Base-by-base conservation (phyloP, 1,140 invertebrate species). In the Trachymyrmex septentrionalis region DNA sequence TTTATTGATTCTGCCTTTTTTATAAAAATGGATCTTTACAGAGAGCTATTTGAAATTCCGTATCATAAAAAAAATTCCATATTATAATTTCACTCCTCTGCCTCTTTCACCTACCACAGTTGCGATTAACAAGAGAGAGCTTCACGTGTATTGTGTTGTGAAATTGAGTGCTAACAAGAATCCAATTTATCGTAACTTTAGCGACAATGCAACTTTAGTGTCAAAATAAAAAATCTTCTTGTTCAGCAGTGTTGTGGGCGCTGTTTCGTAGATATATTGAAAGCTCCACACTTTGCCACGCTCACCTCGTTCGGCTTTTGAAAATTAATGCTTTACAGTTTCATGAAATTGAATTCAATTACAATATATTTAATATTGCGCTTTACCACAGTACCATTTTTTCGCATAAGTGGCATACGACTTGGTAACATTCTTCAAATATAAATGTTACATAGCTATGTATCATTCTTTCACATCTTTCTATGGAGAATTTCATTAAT, bases 101-200 rank as follows among this genome's bases (percentile, higher is more conserved):
- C 9, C 9, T 12, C 21, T 34, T 44, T 34, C 12, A 4, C 24
- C 48, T 14, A n/a, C 2, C 24, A 57, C n/a, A 24, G 5, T 24
- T 55, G 3, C 55, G 27, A 84, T 75, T 84, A 63, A 84, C 55
- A 61, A 61, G 53, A 75, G 19, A 1, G 50, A 81, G 50, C 6
- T 59, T 9, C 55, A 21, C n/a, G 14, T 24, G 55, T 19, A 73
- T 82, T 61, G 61, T 72, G 21, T 72, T 59, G 63, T 34, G 50
- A 84, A 75, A 84, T 73, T 61, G 59, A 84, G 55, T 50, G 44
- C 44, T 84, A 63, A 50, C 38, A 75, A 84, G n/a, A 50, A 24
- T n/a, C 14, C n/a, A 53, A 82, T 84, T 55, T 84, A 84, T 57
- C 55, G 38, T 24, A 84, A 75, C 80, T 84, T 84, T 16, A 73